These are phyloP conservation scores for Lepus oiostolus DNA, from an alignment of 2,797 vertebrate genomes.

Conservation along the genomic window DNA sequence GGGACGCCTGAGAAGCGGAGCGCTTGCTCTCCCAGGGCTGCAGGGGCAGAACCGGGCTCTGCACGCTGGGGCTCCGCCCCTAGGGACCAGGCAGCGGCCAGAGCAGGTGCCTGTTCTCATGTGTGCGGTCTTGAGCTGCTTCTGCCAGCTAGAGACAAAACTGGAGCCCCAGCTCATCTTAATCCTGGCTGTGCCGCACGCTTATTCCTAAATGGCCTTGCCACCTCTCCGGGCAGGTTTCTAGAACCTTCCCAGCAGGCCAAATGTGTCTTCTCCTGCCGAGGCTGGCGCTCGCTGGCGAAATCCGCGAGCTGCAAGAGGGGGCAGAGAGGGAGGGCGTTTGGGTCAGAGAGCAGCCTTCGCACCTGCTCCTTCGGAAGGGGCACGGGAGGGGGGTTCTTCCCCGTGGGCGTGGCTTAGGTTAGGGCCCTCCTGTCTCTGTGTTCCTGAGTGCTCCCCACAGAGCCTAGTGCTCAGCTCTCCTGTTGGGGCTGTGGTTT, in stretches of 20 bases:
- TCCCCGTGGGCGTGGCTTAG: neutral
- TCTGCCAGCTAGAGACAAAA: neutral
- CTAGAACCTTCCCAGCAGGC: neutral
- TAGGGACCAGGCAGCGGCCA: fast-evolving
- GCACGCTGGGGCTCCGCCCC: neutral
- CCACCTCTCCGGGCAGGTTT: too few relatives aligned
- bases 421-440: neutral
- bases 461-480: neutral
- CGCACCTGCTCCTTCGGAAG: neutral
- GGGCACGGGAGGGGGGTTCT: neutral
- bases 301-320: neutral
- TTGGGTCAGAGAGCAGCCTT: neutral
- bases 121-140: neutral
- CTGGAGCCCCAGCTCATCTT: neutral
- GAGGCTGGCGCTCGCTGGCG: neutral
- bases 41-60: neutral
- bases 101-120: neutral
- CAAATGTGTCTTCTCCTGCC: neutral
- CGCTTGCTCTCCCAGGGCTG: neutral
- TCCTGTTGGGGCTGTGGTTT: too few relatives aligned
- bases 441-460: neutral
- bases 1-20: neutral
- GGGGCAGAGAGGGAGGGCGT: neutral
- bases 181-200: fast-evolving
- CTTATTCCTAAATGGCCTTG: neutral